Evolutionary conservation across 2,113 vertebrate genomes (phyloP), one percentile per base, ranked within the genome.

Genomic region (Aphyosemion australe): DNA sequence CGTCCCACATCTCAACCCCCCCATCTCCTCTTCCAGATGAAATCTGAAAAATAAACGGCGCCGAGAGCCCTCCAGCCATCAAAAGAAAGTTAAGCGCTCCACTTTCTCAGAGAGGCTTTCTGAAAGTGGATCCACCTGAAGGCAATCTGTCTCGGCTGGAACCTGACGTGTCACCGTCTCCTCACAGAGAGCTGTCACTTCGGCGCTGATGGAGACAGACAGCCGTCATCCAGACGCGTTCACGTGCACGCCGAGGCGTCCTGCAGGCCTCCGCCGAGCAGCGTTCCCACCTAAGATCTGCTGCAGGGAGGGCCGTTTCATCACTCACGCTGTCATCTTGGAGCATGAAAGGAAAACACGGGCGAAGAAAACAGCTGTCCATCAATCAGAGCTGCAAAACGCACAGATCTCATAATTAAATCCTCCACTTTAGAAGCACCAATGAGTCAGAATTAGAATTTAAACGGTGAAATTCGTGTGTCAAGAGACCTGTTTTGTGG

Each of bases 1-100:
- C 18, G 52, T 68, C 34, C 34, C 34, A 37, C 34, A 37, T 26
- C 26, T 26, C 26, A 26, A n/a, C 32, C 32, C 32, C 34, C 9
- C 34, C 34, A 37, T 48, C 73, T 58, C 76, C 74, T 87, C 55
- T 75, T 74, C 61, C 68, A 65, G 80, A 63, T 72, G 73, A 87
- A 88, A 87, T 80, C 39, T 76, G 67, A 79, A 84, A 90, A 87
- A 69, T 77, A 85, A 90, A 86, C 79, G 80, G 55, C 73, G 20
- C 75, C 39, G 78, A 83, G 84, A 87, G 88, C 72, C 87, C 84
- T 88, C 86, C 88, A 88, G 85, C 86, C 88, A 84, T 92, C 90
- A 92, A 90, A 90, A 72, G 65, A 72, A 82, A 87, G 85, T 89
- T 84, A 91, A 89, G 84, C 78, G 82, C 77, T 82, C 15, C 73